These are phyloP conservation scores for Eremophila alpestris DNA, from an alignment of 2,797 vertebrate species.

Conservation along the genomic window DNA sequence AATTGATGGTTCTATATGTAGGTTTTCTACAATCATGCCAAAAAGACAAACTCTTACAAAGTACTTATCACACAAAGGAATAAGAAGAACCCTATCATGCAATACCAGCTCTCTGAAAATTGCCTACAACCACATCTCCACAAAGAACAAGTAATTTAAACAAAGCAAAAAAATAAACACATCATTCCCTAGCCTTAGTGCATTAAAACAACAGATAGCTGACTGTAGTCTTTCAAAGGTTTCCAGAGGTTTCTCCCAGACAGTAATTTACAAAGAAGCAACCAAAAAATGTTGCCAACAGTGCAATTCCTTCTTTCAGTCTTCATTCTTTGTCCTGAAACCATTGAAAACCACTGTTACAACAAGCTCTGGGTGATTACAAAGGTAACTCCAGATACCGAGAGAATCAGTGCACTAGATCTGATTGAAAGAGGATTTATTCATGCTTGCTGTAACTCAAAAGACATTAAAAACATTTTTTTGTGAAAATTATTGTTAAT, in stretches of 20 bases:
- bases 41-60: background rate
- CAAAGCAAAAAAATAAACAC: background rate
- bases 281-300: slow-evolving; percentile 4
- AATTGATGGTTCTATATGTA: slow-evolving; percentile 21
- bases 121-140: background rate
- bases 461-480: background rate
- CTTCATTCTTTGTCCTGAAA: background rate
- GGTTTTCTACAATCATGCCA: background rate
- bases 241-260: background rate
- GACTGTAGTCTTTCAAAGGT: background rate
- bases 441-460: background rate
- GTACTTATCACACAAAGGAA: background rate
- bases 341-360: background rate
- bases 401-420: background rate
- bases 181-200: background rate
- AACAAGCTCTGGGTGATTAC: background rate
- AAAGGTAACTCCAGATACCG: background rate
- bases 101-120: background rate
- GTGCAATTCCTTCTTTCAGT: background rate
- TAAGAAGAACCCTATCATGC: background rate
- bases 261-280: background rate
- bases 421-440: background rate
- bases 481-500: slow-evolving; percentile 18
- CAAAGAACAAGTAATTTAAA: background rate
- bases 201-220: background rate